Evolutionary conservation across 2,888 invertebrate species (phyloP).

Genomic region (Ichneumoninae sp.): DNA sequence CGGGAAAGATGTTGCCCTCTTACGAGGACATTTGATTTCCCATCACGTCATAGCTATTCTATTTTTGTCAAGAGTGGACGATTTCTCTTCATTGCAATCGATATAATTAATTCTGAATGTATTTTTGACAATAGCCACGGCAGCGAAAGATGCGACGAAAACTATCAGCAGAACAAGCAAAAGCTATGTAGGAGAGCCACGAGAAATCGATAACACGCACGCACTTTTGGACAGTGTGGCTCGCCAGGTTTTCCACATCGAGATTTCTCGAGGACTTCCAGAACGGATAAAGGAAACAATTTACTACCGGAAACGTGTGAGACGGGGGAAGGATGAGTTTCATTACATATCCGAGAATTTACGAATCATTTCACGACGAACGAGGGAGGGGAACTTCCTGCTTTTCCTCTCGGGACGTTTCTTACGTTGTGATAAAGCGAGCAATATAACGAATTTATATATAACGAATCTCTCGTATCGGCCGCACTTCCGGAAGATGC

Average conservation of each 20-base stretch:
- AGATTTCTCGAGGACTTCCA: constrained; percentile 5
- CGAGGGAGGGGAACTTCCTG: neutral
- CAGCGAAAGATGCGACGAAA: constrained; percentile 1
- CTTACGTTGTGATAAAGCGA: neutral
- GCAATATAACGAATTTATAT: constrained; percentile 15
- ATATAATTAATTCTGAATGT: neutral
- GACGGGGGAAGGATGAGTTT: neutral
- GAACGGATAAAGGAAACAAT: constrained; percentile 27
- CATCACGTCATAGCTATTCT: neutral
- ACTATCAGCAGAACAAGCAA: neutral
- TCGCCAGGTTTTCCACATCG: neutral
- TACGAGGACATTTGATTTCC: neutral
- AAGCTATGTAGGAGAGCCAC: neutral
- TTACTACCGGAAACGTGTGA: constrained; percentile 13
- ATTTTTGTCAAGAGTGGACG: neutral
- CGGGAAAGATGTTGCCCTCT: neutral
- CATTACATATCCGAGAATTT: neutral
- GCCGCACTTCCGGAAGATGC: neutral
- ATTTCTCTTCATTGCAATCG: neutral
- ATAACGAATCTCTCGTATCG: neutral
- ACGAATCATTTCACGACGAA: constrained; percentile 10
- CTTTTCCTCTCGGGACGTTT: neutral
- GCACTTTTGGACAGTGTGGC: neutral
- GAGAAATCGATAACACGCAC: constrained; percentile 22
- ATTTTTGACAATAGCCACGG: too few relatives aligned